Conservation (phyloP, 2,888 invertebrate genomes). For the Heteropelma amictum region DNA sequence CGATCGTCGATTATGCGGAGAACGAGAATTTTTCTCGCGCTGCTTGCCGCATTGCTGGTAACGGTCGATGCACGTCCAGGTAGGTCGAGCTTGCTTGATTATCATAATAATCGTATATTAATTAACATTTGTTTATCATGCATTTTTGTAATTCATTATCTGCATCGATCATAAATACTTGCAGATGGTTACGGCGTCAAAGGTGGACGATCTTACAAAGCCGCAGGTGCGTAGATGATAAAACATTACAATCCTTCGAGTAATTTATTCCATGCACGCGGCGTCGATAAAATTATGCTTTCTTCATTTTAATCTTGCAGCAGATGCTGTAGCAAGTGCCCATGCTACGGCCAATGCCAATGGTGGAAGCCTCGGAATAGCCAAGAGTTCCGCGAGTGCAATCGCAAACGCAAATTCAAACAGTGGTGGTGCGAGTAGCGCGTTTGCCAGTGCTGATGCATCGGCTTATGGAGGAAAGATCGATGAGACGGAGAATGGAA, state of each 20-base stretch:
- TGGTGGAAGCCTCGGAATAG: conserved; percentile 13
- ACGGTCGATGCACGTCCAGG: conserved; percentile 32
- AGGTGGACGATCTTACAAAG: conserved; percentile 20
- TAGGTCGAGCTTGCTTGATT: conserved; percentile 8
- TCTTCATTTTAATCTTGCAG: not conserved
- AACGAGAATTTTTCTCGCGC: conserved; percentile 29
- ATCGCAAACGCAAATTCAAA: conserved; percentile 21
- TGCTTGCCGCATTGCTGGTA: conserved; percentile 17
- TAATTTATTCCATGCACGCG: too few species aligned
- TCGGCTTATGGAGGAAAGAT: conserved; percentile 22
- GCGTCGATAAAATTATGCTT: too few species aligned
- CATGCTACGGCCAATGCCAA: conserved; percentile 17
- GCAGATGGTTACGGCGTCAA: conserved; percentile 47
- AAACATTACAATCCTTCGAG: too few species aligned
- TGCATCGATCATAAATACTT: not conserved
- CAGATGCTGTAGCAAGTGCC: conserved; percentile 34
- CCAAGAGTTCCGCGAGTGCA: conserved; percentile 39
- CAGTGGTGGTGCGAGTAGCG: conserved; percentile 18
- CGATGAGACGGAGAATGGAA: conserved; percentile 28
- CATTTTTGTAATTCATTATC: not conserved
- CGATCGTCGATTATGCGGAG: conserved; percentile 25
- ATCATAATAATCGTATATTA: not conserved
- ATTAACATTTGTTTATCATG: not conserved
- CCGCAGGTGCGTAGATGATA: too few species aligned
- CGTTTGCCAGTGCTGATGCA: conserved; percentile 38